phyloP scores from a whole-genome alignment of 2,113 vertebrate genomes.

The Uropsilus gracilis region DNA sequence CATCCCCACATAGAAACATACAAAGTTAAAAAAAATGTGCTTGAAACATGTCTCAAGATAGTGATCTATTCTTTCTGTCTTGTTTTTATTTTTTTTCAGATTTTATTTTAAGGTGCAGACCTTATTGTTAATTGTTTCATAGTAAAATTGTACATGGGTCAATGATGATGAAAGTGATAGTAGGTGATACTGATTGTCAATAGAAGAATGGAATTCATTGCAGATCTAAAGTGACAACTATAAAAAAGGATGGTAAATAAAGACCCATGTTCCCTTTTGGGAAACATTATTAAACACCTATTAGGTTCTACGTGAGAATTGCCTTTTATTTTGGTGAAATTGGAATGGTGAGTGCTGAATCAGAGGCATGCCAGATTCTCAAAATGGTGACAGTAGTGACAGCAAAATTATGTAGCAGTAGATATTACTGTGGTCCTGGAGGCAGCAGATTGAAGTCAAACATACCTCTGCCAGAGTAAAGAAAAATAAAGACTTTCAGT shows the following conservation, averaged over 20 bases:
- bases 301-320: neutral
- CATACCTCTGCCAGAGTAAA: neutral
- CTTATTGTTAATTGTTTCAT: neutral
- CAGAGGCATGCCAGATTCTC: fast-evolving
- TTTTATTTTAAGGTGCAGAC: no score
- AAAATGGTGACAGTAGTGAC: fast-evolving
- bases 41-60: neutral
- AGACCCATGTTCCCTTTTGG: fast-evolving
- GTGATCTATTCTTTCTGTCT: neutral
- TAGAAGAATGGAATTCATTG: neutral
- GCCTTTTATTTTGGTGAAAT: neutral
- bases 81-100: no score
- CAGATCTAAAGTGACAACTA: neutral
- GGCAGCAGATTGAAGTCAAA: neutral
- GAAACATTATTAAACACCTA: neutral
- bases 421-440: neutral
- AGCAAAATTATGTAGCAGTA: neutral
- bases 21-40: neutral
- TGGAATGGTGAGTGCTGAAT: neutral
- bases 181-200: neutral
- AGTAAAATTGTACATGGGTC: neutral
- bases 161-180: neutral
- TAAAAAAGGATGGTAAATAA: neutral
- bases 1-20: neutral
- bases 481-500: neutral